Percentiles rank a stretch among this genome's conserved stretches.
Evolutionary conservation across 2,797 vertebrate species (phyloP).

Genomic region (Eutrigla gurnardus): DNA sequence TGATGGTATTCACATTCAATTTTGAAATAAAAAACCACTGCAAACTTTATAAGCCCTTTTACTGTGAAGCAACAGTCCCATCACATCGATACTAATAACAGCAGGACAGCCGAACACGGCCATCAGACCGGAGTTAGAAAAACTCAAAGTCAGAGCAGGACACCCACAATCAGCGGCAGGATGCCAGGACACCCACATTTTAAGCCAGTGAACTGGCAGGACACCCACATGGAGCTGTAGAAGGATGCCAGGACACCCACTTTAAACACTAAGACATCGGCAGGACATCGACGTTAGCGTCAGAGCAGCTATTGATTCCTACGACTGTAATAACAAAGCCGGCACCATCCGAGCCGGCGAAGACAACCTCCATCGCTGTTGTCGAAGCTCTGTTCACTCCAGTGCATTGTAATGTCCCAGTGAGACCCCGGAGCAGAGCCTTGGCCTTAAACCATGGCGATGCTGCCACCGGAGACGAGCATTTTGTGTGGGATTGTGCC

Average conservation of each 20-base stretch:
- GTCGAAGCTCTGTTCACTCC: constrained; percentile 51
- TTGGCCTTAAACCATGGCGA: constrained; percentile 61
- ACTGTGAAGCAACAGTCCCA: neutral
- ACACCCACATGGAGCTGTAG: constrained; percentile 27
- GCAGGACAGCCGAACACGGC: constrained; percentile 2
- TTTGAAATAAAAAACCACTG: neutral
- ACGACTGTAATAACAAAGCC: constrained; percentile 26
- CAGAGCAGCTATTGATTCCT: constrained; percentile 19
- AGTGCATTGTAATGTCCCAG: constrained; percentile 50
- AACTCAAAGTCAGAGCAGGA: constrained; percentile 37
- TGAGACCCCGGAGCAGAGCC: constrained; percentile 50
- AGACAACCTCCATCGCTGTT: constrained; percentile 37
- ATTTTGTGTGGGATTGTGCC: constrained; percentile 60
- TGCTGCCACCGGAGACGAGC: constrained; percentile 64
- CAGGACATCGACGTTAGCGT: constrained; percentile 15
- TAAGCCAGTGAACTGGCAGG: constrained; percentile 33
- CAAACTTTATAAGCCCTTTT: neutral
- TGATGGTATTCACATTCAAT: neutral
- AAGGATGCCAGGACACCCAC: constrained; percentile 41
- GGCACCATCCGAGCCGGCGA: constrained; percentile 24
- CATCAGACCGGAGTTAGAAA: constrained; percentile 21
- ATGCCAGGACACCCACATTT: constrained; percentile 33
- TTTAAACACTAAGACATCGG: constrained; percentile 17
- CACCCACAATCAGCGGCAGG: constrained; percentile 34
- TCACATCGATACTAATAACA: constrained; percentile 1